These are phyloP conservation scores for Latrodectus hesperus DNA, from an alignment of 2,888 invertebrate species.

Conservation along the genomic window DNA sequence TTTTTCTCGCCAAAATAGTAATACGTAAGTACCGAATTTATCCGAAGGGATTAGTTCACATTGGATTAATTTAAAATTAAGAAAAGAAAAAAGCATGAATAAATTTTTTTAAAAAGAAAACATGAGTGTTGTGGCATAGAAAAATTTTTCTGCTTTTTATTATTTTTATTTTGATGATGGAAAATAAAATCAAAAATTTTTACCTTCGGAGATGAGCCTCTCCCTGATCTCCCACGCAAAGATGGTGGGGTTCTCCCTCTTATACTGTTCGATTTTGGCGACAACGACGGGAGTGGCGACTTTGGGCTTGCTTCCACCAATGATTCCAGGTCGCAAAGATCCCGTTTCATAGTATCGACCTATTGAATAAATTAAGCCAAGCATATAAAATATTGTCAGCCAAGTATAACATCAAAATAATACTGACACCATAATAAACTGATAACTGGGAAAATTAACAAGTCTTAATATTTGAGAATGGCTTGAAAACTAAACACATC, in stretches of 20 bases:
- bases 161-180: not conserved
- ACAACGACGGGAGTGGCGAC: constrained; percentile 98
- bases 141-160: not conserved
- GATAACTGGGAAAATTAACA: not conserved
- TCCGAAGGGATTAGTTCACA: too few species aligned
- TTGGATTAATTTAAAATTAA: too few species aligned
- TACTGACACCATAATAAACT: not conserved
- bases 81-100: too few species aligned
- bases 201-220: constrained; percentile 96
- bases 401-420: too few species aligned
- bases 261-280: constrained; percentile 98
- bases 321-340: constrained; percentile 76
- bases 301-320: constrained; percentile 97
- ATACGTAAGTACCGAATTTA: too few species aligned
- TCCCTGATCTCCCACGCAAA: constrained; percentile 99
- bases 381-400: too few species aligned
- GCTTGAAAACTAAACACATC: not conserved
- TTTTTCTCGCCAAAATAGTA: too few species aligned
- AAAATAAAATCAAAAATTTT: not conserved
- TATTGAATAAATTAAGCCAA: not conserved
- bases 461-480: not conserved
- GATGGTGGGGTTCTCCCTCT: constrained; percentile 97
- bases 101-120: not conserved
- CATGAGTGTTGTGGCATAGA: not conserved
- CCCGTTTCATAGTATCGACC: constrained; percentile 69